phyloP scores from a whole-genome alignment of 2,113 vertebrate species.

The Lamprologus ornatipinnis region DNA sequence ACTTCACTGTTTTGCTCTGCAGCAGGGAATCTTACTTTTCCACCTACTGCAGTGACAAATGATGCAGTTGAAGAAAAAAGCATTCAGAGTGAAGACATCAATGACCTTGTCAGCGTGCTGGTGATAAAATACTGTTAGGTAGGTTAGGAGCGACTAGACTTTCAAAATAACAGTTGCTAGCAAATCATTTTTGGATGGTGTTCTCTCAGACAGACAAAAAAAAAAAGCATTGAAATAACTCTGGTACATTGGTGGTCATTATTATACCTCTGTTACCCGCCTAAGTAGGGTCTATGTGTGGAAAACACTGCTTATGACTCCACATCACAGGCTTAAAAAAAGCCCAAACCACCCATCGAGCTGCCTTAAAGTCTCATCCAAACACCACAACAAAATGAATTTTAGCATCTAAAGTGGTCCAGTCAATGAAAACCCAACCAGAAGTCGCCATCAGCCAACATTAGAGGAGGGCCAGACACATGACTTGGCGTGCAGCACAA shows the following conservation, averaged over 20 bases:
- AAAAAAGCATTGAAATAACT: background rate
- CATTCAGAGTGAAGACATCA: background rate
- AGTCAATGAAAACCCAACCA: constrained; percentile 1
- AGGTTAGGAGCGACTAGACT: background rate
- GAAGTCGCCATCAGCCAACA: background rate
- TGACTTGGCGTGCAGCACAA: background rate
- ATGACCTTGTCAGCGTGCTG: background rate
- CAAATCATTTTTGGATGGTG: background rate
- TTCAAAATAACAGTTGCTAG: background rate
- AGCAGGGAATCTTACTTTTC: background rate
- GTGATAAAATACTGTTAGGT: background rate
- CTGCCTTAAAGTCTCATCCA: background rate
- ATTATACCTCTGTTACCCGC: background rate
- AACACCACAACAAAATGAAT: background rate
- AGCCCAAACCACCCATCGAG: background rate
- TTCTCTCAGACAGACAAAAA: background rate
- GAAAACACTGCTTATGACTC: background rate
- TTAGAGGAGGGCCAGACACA: background rate
- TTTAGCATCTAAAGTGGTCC: background rate
- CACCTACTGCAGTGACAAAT: background rate
- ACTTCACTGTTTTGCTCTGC: background rate
- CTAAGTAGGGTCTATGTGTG: background rate
- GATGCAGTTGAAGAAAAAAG: background rate
- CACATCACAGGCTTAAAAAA: background rate
- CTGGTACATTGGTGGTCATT: background rate